phyloP scores from a whole-genome alignment of 2,797 vertebrate species.

The Craterocephalus amniculus region DNA sequence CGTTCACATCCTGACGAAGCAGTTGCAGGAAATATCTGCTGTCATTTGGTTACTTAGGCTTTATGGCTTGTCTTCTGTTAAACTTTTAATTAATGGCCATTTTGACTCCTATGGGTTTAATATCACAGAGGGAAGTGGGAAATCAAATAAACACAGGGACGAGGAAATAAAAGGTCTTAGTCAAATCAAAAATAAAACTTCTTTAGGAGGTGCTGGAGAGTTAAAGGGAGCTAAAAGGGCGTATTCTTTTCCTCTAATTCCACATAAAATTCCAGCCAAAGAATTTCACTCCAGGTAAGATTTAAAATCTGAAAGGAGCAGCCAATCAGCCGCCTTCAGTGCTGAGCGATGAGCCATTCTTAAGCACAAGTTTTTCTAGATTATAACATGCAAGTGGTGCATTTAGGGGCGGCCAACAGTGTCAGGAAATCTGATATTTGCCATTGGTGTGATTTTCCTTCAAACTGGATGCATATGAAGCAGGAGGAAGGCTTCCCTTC shows the following conservation, averaged over 20 bases:
- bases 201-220: too few relatives aligned
- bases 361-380: too few relatives aligned
- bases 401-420: slow-evolving; percentile 1
- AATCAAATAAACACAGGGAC: too few relatives aligned
- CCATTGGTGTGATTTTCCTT: slow-evolving; percentile 26
- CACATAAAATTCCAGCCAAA: background rate
- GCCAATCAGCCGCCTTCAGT: background rate
- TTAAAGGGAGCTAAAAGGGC: too few relatives aligned
- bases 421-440: slow-evolving; percentile 5
- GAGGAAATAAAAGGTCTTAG: background rate
- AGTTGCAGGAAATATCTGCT: slow-evolving; percentile 40
- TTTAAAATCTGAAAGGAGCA: background rate
- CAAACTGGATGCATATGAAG: background rate
- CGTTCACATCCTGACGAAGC: background rate
- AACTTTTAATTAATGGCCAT: too few relatives aligned
- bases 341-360: background rate
- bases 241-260: background rate
- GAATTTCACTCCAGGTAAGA: background rate
- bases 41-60: background rate
- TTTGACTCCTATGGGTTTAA: background rate
- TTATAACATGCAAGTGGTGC: too few relatives aligned
- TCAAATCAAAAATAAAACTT: too few relatives aligned
- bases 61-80: background rate
- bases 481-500: background rate
- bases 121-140: background rate